These are phyloP conservation scores for Hyperoodon ampullatus DNA, from an alignment of 2,113 vertebrate species.

Conservation along the genomic window DNA sequence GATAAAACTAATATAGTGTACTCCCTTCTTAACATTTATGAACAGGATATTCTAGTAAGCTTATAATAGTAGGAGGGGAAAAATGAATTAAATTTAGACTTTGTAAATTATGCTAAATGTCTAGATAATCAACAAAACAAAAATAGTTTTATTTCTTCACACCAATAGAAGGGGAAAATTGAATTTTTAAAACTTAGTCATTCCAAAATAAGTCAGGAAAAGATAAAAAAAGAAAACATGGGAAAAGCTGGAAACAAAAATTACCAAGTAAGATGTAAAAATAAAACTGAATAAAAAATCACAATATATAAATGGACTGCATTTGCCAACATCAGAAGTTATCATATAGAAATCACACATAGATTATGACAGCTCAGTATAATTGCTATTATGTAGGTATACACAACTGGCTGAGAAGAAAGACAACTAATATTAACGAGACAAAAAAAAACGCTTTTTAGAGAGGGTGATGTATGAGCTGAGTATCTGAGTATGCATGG, in stretches of 20 bases:
- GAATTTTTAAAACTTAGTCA: not conserved
- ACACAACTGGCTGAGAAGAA: not conserved
- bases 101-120: not conserved
- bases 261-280: not conserved
- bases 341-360: not conserved
- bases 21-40: not conserved
- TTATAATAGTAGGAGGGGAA: not conserved
- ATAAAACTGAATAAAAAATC: not conserved
- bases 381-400: not conserved
- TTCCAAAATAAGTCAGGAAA: not conserved
- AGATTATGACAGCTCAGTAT: not conserved
- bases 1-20: not conserved
- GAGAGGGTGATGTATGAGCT: not conserved
- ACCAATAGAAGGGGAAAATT: not conserved
- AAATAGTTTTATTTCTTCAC: not conserved
- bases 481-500: not conserved
- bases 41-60: not conserved
- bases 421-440: not conserved
- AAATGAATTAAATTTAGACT: constrained; percentile 11
- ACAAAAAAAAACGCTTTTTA: not conserved
- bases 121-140: not conserved
- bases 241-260: not conserved
- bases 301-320: not conserved
- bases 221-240: not conserved
- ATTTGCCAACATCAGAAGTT: not conserved